Conservation (phyloP, 2,113 vertebrate genomes). For the Beaufortia kweichowensis region DNA sequence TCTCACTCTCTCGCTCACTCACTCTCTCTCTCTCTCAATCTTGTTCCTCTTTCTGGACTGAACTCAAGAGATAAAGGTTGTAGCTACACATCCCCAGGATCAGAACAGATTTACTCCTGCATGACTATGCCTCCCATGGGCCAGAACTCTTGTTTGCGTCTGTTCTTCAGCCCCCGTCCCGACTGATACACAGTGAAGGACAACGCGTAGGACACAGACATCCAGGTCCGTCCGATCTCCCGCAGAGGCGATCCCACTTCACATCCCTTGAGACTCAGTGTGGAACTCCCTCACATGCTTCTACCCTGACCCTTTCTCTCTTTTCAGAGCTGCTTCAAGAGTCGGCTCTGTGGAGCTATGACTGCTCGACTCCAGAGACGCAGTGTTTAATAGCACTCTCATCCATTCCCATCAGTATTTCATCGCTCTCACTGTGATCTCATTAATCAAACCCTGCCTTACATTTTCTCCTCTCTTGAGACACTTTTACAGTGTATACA, state of each 20-base stretch:
- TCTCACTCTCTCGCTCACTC: conserved; percentile 1
- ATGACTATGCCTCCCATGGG: conserved; percentile 27
- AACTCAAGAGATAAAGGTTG: conserved; percentile 48
- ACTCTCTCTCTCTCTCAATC: not conserved
- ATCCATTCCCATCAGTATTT: conserved; percentile 43
- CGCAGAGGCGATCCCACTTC: conserved; percentile 30
- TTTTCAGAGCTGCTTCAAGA: conserved; percentile 24
- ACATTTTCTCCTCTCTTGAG: conserved; percentile 25
- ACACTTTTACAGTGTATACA: conserved; percentile 15
- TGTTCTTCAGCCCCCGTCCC: not conserved
- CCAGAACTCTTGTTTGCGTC: not conserved
- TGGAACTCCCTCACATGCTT: conserved; percentile 14
- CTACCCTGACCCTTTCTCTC: conserved; percentile 31
- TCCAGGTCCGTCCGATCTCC: not conserved
- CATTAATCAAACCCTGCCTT: conserved; percentile 46
- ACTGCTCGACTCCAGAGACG: conserved; percentile 24
- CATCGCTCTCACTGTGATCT: conserved; percentile 30
- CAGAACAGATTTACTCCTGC: conserved; percentile 45
- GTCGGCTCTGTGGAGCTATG: conserved; percentile 12
- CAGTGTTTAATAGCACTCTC: conserved; percentile 44
- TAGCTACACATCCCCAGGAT: conserved; percentile 43
- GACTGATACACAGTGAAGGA: not conserved
- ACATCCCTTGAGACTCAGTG: conserved; percentile 2
- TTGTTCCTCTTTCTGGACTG: conserved; percentile 16
- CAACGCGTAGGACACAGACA: conserved; percentile 4